Conservation (phyloP, 2,797 vertebrate genomes). For the Neosilurus mollespiculum region DNA sequence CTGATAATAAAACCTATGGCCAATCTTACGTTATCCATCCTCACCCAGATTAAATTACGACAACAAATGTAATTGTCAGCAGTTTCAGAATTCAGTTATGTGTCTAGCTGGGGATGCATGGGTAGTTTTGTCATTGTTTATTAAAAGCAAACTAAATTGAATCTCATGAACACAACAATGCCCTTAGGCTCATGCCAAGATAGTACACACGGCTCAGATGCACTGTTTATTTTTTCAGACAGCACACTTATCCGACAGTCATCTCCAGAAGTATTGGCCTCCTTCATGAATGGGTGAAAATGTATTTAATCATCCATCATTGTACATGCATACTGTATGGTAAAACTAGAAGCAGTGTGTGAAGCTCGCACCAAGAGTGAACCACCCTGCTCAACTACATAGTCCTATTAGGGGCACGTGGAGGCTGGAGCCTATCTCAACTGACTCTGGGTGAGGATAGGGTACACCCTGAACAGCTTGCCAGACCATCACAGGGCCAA, state of each 20-base stretch:
- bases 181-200: slow-evolving; percentile 53
- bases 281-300: neutral
- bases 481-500: too few species aligned
- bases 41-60: neutral
- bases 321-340: neutral
- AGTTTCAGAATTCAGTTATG: slow-evolving; percentile 33
- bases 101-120: slow-evolving; percentile 13
- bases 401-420: too few species aligned
- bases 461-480: too few species aligned
- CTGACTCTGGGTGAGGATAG: too few species aligned
- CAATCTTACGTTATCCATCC: slow-evolving; percentile 5
- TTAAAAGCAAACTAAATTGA: slow-evolving; percentile 41
- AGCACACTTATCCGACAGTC: slow-evolving; percentile 7
- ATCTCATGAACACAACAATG: slow-evolving; percentile 44
- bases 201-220: slow-evolving; percentile 53
- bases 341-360: neutral
- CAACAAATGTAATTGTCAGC: slow-evolving; percentile 37
- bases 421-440: too few species aligned
- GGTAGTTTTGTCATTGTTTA: slow-evolving; percentile 37
- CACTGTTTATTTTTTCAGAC: slow-evolving; percentile 52
- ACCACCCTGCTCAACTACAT: too few species aligned
- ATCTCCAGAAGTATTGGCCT: neutral
- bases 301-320: neutral
- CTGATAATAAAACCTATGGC: neutral
- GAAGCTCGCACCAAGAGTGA: too few species aligned